Evolutionary conservation across 2,888 invertebrate genomes (phyloP).

Genomic region (Ptilodon capucinus): DNA sequence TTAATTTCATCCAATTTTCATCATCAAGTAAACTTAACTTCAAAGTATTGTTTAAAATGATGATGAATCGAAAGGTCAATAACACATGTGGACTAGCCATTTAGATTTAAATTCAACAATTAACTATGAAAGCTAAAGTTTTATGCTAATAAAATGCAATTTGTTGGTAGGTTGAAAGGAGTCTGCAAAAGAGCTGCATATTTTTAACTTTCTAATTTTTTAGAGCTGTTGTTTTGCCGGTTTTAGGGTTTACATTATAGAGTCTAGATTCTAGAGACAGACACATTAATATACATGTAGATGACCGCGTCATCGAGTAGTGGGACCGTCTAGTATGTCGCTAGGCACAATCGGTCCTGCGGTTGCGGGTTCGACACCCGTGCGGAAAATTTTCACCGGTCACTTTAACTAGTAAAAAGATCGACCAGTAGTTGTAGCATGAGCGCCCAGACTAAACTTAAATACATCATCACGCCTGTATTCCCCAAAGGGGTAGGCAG

Average conservation of each 20-base stretch:
- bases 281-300: not conserved
- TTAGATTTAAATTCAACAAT: conserved; percentile 62
- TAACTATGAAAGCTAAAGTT: conserved; percentile 71
- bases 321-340: not conserved
- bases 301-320: not conserved
- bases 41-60: conserved; percentile 34
- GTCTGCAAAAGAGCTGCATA: conserved; percentile 69
- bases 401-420: no score
- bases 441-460: no score
- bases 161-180: conserved; percentile 75
- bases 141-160: conserved; percentile 79
- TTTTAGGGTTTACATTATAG: conserved; percentile 76
- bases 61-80: conserved; percentile 53
- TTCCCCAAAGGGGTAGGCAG: no score
- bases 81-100: conserved; percentile 48
- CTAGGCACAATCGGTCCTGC: not conserved
- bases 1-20: no score
- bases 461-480: no score
- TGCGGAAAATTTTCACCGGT: no score
- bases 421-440: no score
- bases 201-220: conserved; percentile 78
- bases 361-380: no score
- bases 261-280: conserved; percentile 35
- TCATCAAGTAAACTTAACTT: no score
- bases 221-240: conserved; percentile 67